Evolutionary conservation across 2,113 vertebrate genomes (phyloP), one percentile per base, ranked within the genome.

Genomic region (Festucalex cinctus): DNA sequence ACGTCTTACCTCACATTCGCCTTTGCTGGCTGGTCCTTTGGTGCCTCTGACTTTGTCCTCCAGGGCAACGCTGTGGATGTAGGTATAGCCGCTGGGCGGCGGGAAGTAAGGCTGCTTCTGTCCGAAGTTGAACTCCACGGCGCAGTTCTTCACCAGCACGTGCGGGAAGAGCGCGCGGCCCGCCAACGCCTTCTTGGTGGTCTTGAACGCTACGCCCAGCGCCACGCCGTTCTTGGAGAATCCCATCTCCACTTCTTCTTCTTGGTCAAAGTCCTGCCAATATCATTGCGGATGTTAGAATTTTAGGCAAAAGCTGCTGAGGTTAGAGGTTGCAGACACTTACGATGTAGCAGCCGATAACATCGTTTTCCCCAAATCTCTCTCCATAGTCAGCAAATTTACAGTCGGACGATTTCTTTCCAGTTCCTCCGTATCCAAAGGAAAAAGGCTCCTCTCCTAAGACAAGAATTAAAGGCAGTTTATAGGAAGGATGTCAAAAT

Each of bases 121-220:
- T 24, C 95, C 95, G 0, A 97, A 97, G 85, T 97, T 97, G 86
- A 97, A 96, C 70, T 97, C 94, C 0, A 97, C 91, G 0, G 94
- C 91, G 14, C 95, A 97, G 48, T 97, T 97, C 80, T 97, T 97
- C 66, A 95, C 93, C 68, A 97, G 81, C 32, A 97, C 92, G 0
- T 96, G 95, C 5, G 95, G 95, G 68, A 94, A 97, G 6, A 97
- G 91, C 0, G 94, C 91, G 0, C 91, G 92, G 3, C 92, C 94
- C 0, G 83, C 93, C 80, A 97, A 58, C 0, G 64, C 77, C 44
- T 93, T 93, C 82, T 92, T 93, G 37, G 88, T 87, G 3, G 92
- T 84, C 1, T 86, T 90, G 82, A 93, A 97, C 0, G 93, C 94
- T 46, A 93, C 90, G 0, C 92, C 95, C 72, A 95, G 57, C 76